Percentiles rank a stretch among this genome's conserved stretches.
Conservation (phyloP, 2,888 invertebrate species). For the Eutolmus rufibarbis region DNA sequence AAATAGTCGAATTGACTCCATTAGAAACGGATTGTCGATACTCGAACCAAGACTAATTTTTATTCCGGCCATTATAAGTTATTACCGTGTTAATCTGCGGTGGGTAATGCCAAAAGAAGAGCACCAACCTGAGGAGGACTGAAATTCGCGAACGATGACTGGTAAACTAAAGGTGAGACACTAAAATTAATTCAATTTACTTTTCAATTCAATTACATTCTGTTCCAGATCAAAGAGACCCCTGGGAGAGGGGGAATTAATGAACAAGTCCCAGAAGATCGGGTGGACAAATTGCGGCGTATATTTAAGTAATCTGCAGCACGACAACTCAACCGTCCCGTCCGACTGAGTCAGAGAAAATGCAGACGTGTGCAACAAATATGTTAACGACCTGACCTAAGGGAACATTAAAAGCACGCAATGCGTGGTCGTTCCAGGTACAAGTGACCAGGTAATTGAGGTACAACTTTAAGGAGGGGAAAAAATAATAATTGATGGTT, state of each 20-base stretch:
- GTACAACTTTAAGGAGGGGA: not conserved
- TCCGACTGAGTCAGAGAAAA: not conserved
- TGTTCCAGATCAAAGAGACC: not conserved
- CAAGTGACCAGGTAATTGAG: not conserved
- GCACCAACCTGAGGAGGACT: not conserved
- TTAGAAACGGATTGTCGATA: not conserved
- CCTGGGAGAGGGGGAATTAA: not conserved
- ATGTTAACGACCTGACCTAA: slow-evolving; percentile 19
- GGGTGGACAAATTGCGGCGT: not conserved
- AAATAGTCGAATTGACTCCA: not conserved
- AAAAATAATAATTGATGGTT: not conserved
- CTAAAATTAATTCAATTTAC: not conserved
- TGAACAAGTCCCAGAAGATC: not conserved
- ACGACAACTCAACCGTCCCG: not conserved
- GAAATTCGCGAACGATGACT: not conserved
- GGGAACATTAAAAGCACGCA: slow-evolving; percentile 27
- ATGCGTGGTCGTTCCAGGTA: not conserved
- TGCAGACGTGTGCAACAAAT: not conserved
- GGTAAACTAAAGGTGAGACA: not conserved
- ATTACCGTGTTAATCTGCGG: not conserved
- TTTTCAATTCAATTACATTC: not conserved
- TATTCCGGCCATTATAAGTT: not conserved
- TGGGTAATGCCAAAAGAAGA: not conserved
- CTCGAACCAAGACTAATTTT: not conserved
- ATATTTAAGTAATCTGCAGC: not conserved